A percentile compares a stretch with the other conserved stretches of the same genome.
Evolutionary conservation across 2,113 vertebrate species (phyloP).

Genomic region (Cygnus atratus): DNA sequence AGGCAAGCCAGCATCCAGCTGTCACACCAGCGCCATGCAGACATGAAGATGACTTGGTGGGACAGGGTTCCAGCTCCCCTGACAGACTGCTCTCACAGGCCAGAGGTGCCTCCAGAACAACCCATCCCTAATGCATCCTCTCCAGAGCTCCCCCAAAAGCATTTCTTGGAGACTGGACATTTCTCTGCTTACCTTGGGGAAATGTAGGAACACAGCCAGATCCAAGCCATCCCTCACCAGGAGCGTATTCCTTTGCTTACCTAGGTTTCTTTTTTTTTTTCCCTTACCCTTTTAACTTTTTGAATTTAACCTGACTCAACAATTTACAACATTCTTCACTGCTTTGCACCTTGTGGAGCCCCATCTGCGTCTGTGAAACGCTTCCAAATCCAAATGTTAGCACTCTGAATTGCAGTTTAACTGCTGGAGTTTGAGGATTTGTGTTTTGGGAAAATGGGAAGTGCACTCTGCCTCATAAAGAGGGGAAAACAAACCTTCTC

Average conservation of each 20-base stretch:
- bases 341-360: constrained; percentile 58
- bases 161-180: background rate
- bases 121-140: background rate
- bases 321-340: constrained; percentile 47
- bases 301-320: constrained; percentile 43
- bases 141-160: background rate
- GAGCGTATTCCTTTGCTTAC: background rate
- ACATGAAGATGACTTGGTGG: background rate
- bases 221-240: background rate
- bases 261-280: background rate
- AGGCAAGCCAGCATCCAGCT: background rate
- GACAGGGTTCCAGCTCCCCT: background rate
- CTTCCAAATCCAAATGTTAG: constrained; percentile 47
- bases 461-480: background rate
- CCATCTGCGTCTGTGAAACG: constrained; percentile 27
- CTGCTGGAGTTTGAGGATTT: constrained; percentile 10
- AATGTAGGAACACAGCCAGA: background rate
- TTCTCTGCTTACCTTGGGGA: background rate
- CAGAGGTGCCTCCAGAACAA: background rate
- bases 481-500: background rate
- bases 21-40: accelerated
- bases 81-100: background rate
- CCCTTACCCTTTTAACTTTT: constrained; percentile 18
- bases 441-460: background rate
- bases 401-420: background rate